Evolutionary conservation across 1,140 invertebrate species (phyloP).

Genomic region (Tetragonula clypearis): DNA sequence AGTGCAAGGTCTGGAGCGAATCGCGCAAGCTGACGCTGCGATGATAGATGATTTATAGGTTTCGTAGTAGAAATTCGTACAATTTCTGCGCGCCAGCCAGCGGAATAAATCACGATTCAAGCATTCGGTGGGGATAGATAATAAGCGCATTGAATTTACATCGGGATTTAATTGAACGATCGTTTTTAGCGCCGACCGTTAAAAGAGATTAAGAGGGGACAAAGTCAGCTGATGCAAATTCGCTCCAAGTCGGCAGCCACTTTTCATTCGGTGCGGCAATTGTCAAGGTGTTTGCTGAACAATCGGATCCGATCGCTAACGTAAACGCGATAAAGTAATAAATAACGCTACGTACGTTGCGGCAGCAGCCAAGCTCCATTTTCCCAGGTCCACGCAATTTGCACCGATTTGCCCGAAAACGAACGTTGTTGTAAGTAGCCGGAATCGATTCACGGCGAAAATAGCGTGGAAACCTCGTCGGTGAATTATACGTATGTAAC

Average conservation of each 20-base stretch:
- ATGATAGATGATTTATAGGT: background rate
- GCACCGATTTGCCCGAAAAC: background rate
- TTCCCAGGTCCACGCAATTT: background rate
- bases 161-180: background rate
- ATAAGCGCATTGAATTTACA: background rate
- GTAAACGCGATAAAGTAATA: conserved; percentile 10
- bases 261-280: background rate
- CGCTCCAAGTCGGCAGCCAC: no score
- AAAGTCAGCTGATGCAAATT: background rate
- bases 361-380: background rate
- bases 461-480: background rate
- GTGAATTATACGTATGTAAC: conserved; percentile 13
- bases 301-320: background rate
- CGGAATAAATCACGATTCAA: background rate
- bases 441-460: background rate
- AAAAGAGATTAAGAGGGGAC: background rate
- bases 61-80: background rate
- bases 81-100: no score
- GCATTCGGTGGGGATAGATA: background rate
- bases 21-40: background rate
- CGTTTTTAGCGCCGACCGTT: background rate
- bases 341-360: background rate
- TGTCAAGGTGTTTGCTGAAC: background rate
- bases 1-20: no score
- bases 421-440: background rate